These are phyloP conservation scores for Syndactyla subalaris DNA, from an alignment of 2,797 vertebrate genomes.

Conservation along the genomic window DNA sequence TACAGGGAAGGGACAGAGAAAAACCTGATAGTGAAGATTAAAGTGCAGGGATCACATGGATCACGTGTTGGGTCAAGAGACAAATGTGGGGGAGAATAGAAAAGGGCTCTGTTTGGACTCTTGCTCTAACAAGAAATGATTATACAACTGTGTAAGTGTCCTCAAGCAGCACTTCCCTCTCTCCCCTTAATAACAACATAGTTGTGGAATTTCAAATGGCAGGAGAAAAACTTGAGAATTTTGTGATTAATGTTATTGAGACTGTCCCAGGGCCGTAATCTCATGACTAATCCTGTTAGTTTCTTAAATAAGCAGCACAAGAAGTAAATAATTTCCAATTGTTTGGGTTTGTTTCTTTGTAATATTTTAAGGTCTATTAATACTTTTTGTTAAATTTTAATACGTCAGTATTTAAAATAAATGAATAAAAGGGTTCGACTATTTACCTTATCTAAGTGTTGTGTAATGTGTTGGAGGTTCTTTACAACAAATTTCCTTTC, in stretches of 20 bases:
- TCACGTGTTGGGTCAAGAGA: constrained; percentile 25
- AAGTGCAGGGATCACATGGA: constrained; percentile 14
- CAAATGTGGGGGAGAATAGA: constrained; percentile 18
- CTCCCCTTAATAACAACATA: neutral
- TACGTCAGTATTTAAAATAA: neutral
- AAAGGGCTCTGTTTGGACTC: neutral
- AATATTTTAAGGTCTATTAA: neutral
- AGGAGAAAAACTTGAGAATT: neutral
- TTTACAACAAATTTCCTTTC: neutral
- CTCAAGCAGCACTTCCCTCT: neutral
- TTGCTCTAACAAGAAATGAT: neutral
- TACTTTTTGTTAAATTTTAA: neutral
- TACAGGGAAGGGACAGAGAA: constrained; percentile 37
- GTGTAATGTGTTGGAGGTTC: neutral
- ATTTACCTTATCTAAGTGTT: neutral
- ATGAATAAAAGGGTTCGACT: neutral
- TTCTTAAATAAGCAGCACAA: neutral
- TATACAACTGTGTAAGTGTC: neutral
- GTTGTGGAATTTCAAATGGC: neutral
- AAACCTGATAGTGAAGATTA: constrained; percentile 56
- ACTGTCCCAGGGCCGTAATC: neutral
- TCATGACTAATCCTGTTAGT: neutral
- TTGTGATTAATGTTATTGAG: neutral
- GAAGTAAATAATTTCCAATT: neutral
- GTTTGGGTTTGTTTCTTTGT: neutral